A percentile compares a stretch with the other conserved stretches of the same genome.
These are phyloP conservation scores for Enhydra lutris DNA, from an alignment of 2,113 vertebrate genomes.

Conservation along the genomic window DNA sequence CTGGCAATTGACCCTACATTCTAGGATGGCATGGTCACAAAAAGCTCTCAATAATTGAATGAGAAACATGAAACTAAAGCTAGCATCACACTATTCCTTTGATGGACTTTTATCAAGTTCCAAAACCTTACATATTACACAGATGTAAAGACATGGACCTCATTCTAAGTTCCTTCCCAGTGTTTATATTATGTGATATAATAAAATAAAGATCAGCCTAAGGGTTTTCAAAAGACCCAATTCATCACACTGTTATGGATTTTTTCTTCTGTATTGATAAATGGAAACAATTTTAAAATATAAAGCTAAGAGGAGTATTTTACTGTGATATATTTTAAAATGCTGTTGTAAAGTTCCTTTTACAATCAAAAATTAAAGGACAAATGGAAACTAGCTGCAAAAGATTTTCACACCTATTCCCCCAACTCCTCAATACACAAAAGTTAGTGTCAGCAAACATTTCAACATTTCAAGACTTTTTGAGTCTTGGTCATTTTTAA, in stretches of 20 bases:
- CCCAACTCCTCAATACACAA: neutral
- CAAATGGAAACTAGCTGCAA: neutral
- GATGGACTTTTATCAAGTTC: neutral
- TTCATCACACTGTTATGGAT: too few species aligned
- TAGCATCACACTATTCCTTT: neutral
- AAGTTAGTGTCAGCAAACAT: neutral
- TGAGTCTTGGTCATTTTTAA: neutral
- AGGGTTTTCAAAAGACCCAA: neutral
- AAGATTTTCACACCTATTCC: neutral
- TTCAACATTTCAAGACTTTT: neutral
- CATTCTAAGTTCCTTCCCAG: neutral
- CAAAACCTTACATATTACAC: neutral
- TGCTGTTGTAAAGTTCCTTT: neutral
- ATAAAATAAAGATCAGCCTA: neutral
- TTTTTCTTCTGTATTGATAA: too few species aligned
- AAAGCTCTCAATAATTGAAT: neutral
- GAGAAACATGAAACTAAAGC: neutral
- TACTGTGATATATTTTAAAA: neutral
- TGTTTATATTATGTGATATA: neutral
- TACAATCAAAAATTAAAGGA: neutral
- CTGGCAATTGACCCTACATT: neutral
- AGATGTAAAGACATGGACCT: neutral
- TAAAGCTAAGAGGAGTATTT: too few species aligned
- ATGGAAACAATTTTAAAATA: too few species aligned
- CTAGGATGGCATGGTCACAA: neutral